phyloP scores from a whole-genome alignment of 2,113 vertebrate species.

The Apteryx owenii region DNA sequence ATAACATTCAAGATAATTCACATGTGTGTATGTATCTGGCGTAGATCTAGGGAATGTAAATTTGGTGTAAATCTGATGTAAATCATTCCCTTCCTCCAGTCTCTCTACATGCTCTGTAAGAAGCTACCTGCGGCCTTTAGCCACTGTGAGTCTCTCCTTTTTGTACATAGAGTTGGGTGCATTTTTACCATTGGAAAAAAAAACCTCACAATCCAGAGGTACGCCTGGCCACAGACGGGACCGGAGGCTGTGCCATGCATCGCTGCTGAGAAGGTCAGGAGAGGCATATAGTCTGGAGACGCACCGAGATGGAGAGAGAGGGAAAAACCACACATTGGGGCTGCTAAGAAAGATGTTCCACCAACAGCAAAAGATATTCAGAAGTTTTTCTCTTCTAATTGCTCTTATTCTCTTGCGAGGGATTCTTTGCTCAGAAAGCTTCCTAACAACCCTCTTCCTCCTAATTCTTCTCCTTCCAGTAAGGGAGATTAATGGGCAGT shows the following conservation, averaged over 20 bases:
- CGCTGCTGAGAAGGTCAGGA: not conserved
- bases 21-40: not conserved
- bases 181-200: not conserved
- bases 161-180: fast-evolving
- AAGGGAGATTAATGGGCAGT: not conserved
- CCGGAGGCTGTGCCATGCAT: not conserved
- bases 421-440: not conserved
- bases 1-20: not conserved
- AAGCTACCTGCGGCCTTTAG: not conserved
- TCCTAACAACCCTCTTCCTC: not conserved
- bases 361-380: not conserved
- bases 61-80: too few species aligned
- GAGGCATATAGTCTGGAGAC: not conserved
- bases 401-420: too few species aligned
- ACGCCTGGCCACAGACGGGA: not conserved
- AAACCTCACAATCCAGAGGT: not conserved
- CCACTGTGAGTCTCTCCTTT: not conserved
- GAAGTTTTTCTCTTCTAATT: not conserved
- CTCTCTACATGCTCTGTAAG: too few species aligned
- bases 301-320: not conserved
- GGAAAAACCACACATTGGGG: not conserved
- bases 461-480: not conserved
- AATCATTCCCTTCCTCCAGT: not conserved
- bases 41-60: not conserved
- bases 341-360: not conserved